phyloP scores from a whole-genome alignment of 1,140 invertebrate species.

The Brachionus plicatilis region DNA sequence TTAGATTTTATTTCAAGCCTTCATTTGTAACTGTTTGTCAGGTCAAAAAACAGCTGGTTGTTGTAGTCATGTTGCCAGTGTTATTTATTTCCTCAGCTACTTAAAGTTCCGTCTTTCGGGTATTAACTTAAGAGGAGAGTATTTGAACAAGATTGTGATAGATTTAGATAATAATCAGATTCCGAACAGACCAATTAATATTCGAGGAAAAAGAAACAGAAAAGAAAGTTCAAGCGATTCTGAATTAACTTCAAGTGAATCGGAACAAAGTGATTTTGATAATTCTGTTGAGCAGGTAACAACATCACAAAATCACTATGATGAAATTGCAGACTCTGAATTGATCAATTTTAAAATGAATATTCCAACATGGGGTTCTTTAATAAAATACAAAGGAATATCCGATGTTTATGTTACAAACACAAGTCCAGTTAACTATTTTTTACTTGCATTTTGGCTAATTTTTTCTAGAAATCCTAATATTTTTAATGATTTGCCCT shows the following conservation, averaged over 20 bases:
- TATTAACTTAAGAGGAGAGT: background rate
- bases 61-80: background rate
- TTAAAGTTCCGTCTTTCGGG: background rate
- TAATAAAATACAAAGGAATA: background rate
- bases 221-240: slow-evolving; percentile 6
- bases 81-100: background rate
- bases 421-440: background rate
- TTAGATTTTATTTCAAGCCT: background rate
- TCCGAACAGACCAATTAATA: background rate
- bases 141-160: background rate
- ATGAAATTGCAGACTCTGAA: background rate
- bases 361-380: background rate
- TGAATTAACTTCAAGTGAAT: background rate
- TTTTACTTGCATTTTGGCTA: background rate
- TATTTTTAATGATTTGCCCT: background rate
- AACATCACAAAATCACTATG: background rate
- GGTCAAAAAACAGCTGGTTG: background rate
- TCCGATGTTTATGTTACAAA: background rate
- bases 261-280: background rate
- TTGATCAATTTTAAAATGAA: background rate
- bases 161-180: background rate
- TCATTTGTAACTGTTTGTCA: background rate
- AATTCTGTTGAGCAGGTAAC: background rate
- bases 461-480: background rate
- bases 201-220: background rate